Evolutionary conservation across 2,888 invertebrate genomes (phyloP), one percentile per base, ranked within the genome.

Genomic region (Dicyrtomina minuta): DNA sequence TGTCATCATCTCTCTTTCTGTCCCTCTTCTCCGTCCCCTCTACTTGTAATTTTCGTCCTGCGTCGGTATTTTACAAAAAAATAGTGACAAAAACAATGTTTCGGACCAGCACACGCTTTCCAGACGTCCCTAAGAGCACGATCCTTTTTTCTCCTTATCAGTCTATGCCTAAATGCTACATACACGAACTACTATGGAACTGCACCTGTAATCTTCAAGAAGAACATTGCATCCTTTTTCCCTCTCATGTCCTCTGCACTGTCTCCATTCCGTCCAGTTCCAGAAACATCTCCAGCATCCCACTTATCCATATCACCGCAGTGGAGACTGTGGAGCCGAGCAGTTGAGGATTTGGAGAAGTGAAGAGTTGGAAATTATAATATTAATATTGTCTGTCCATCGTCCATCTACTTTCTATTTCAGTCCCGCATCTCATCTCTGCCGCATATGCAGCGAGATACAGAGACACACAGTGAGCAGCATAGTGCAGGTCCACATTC

Each of bases 61-160:
- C 60, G 51, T 67, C 59, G 67, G 60, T 49, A 22, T 67, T 33
- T 60, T n/a, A n/a, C 62, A 43, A 27, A 58, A 53, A 44, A 58
- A 66, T 49, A 67, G 67, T 67, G 67, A 67, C 67, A 67, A 67
- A 67, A 67, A 67, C 67, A 67, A 67, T 56, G 56, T 56, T 56
- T 56, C 62, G 27, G 27, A 49, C 20, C 13, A 67, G 67, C 67
- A 67, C 67, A 67, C 67, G 67, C 59, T 67, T 33, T 39, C 67
- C 56, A 56, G 56, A 33, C 56, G 56, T 56, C 56, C 33, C 56
- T 13, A 56, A n/a, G 33, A 39, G 56, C 20, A n/a, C n/a, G n/a
- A n/a, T 39, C 39, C 33, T 33, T 56, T 17, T 56, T 39, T 56
- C 3, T 46, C 5, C 22, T 33, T 17, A 15, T 56, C 33, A 33